phyloP scores from a whole-genome alignment of 2,797 vertebrate genomes.

The Rhadinocentrus ornatus region DNA sequence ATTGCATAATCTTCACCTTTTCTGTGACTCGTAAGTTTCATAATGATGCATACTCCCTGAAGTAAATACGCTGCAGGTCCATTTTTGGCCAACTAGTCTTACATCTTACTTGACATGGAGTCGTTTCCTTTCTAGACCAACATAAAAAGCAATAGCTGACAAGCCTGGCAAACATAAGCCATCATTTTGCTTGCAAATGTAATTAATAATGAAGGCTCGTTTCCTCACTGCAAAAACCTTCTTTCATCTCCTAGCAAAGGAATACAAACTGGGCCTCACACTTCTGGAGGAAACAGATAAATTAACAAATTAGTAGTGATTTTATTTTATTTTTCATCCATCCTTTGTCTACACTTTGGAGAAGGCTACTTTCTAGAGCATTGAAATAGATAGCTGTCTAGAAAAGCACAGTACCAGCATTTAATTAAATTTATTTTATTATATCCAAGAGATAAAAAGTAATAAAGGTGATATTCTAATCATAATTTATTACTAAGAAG shows the following conservation, averaged over 20 bases:
- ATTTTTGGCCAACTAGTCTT: not conserved
- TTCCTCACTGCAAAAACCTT: not conserved
- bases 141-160: not conserved
- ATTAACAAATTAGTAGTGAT: no score
- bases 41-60: not conserved
- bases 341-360: not conserved
- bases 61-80: no score
- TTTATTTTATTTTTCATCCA: no score
- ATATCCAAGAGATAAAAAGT: no score
- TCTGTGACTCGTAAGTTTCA: not conserved
- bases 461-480: no score
- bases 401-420: no score
- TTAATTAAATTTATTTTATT: no score
- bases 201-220: not conserved
- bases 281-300: not conserved
- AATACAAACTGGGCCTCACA: not conserved
- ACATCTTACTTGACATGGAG: not conserved
- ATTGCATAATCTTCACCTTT: not conserved
- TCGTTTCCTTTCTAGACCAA: no score
- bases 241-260: not conserved
- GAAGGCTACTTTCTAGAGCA: not conserved
- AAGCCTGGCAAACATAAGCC: not conserved
- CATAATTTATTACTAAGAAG: no score
- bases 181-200: not conserved
- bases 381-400: no score